Evolutionary conservation across 2,888 invertebrate species (phyloP).

Genomic region (Caenorhabditis doughertyi): DNA sequence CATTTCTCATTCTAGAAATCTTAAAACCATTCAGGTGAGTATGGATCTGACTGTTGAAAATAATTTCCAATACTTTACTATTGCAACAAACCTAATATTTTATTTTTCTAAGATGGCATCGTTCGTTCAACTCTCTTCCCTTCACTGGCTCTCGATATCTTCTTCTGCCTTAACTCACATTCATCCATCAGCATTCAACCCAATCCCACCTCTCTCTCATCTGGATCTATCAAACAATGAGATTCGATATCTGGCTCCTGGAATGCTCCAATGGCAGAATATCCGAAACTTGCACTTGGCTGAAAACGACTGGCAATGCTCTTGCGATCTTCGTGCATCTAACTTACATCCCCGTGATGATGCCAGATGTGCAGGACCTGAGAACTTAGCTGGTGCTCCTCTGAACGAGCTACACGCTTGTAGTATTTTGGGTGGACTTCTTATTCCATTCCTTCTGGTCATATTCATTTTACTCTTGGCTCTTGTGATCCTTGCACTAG

Average conservation of each 20-base stretch:
- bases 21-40: conserved; percentile 68
- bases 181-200: conserved; percentile 68
- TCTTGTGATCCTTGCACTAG: conserved; percentile 65
- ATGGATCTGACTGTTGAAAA: not conserved
- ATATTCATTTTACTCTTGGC: conserved; percentile 68
- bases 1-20: conserved; percentile 66
- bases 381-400: conserved; percentile 57
- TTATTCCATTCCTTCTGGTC: conserved; percentile 67
- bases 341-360: conserved; percentile 57
- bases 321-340: conserved; percentile 65
- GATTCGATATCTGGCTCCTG: conserved; percentile 36
- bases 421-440: conserved; percentile 64
- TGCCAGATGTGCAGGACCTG: conserved; percentile 62
- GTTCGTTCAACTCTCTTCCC: conserved; percentile 68
- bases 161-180: conserved; percentile 61
- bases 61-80: not conserved
- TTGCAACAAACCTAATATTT: not conserved
- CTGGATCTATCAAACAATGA: conserved; percentile 69
- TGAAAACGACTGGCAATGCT: conserved; percentile 72
- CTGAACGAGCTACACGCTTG: conserved; percentile 57
- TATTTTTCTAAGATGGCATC: conserved; percentile 66
- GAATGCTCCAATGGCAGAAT: conserved; percentile 46
- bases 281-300: conserved; percentile 52
- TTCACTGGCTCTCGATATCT: conserved; percentile 66
- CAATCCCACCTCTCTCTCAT: conserved; percentile 60